Conservation (phyloP, 2,113 vertebrate genomes). For the Phoxinus phoxinus region DNA sequence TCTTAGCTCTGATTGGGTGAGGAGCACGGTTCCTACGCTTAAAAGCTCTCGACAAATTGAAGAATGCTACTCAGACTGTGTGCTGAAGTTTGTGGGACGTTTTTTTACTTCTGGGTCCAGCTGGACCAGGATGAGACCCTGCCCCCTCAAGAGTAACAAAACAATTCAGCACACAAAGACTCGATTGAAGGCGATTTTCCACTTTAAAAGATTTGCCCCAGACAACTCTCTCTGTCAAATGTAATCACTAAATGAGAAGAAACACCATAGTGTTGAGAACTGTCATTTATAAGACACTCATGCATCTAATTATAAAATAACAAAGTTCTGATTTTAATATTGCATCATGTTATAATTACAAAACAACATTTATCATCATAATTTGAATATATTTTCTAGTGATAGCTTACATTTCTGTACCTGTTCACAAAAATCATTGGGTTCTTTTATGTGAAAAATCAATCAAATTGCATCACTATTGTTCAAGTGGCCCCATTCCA, state of each 20-base stretch:
- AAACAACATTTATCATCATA: not conserved
- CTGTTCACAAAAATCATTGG: not conserved
- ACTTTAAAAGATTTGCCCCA: not conserved
- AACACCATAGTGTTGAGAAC: not conserved
- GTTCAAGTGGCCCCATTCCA: not conserved
- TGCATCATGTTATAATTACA: no score
- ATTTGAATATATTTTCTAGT: not conserved
- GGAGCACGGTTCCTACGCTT: slow-evolving; percentile 30
- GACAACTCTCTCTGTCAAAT: not conserved
- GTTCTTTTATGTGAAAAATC: not conserved
- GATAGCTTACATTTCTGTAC: not conserved
- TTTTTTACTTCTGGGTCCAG: not conserved
- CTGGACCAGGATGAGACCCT: slow-evolving; percentile 1
- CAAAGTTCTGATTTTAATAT: not conserved
- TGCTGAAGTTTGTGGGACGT: not conserved
- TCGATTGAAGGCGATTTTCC: not conserved
- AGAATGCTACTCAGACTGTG: no score
- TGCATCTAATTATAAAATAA: not conserved
- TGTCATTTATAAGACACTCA: not conserved
- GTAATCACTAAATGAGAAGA: not conserved
- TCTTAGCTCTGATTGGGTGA: slow-evolving; percentile 40
- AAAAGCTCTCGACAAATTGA: not conserved
- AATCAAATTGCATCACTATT: not conserved
- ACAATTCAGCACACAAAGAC: slow-evolving; percentile 18
- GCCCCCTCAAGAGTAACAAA: slow-evolving; percentile 1